Evolutionary conservation across 2,113 vertebrate species (phyloP).

Genomic region (Elachura formosa): DNA sequence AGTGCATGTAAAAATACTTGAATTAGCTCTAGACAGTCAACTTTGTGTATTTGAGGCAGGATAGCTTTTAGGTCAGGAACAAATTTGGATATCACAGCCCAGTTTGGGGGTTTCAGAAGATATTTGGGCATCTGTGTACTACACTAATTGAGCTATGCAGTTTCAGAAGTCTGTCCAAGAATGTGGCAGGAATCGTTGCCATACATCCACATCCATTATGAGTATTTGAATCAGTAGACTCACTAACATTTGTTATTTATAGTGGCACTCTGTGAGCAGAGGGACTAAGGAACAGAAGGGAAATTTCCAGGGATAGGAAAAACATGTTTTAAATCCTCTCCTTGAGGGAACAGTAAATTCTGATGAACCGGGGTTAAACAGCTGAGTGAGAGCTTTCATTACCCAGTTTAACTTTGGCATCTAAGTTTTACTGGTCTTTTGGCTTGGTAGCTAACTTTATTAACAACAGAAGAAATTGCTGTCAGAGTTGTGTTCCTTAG

Average conservation of each 20-base stretch:
- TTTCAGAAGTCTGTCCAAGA: background rate
- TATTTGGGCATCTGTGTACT: background rate
- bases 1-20: background rate
- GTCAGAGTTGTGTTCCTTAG: background rate
- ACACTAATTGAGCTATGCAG: background rate
- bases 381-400: background rate
- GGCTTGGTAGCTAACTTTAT: background rate
- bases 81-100: background rate
- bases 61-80: background rate
- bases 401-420: background rate
- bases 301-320: background rate
- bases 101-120: background rate
- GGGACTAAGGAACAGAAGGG: background rate
- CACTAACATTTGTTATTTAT: background rate
- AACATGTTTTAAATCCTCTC: background rate
- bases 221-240: background rate
- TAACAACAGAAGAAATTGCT: background rate
- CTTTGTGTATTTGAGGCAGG: background rate
- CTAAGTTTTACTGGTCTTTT: background rate
- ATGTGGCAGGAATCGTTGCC: background rate
- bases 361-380: background rate
- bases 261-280: background rate
- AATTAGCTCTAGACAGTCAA: background rate
- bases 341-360: background rate
- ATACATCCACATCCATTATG: background rate